phyloP scores from a whole-genome alignment of 2,113 vertebrate genomes.

The Macquaria australasica region DNA sequence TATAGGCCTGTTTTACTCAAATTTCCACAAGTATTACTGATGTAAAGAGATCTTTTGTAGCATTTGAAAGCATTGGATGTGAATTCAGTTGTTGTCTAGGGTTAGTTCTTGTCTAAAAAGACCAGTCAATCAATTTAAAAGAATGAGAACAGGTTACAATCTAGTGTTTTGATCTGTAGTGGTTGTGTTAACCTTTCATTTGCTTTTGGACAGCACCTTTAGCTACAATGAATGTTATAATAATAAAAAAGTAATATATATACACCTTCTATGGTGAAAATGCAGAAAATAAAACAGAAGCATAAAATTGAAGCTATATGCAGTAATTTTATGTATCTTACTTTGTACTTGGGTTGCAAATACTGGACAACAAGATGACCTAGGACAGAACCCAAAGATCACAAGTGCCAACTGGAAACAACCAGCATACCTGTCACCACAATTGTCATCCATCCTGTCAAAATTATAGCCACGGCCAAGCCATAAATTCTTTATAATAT shows the following conservation, averaged over 20 bases:
- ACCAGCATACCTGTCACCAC: neutral
- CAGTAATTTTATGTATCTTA: neutral
- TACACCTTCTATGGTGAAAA: neutral
- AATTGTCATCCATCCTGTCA: neutral
- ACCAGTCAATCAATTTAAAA: neutral
- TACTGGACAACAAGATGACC: neutral
- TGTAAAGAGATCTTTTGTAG: neutral
- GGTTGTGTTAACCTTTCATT: neutral
- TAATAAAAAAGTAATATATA: too few relatives aligned
- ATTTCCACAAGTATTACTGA: neutral
- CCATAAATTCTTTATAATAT: neutral
- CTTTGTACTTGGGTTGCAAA: neutral
- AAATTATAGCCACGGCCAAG: neutral
- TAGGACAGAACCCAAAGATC: neutral
- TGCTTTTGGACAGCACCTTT: neutral
- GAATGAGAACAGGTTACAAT: neutral
- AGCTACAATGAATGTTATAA: neutral
- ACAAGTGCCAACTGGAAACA: neutral
- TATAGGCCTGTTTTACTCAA: neutral
- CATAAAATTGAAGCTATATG: neutral
- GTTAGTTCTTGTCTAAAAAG: neutral
- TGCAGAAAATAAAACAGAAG: neutral
- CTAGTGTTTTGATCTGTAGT: neutral
- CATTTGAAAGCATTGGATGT: neutral
- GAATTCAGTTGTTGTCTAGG: neutral